Evolutionary conservation across 1,140 invertebrate genomes (phyloP).

Genomic region (Andricus grossulariae): DNA sequence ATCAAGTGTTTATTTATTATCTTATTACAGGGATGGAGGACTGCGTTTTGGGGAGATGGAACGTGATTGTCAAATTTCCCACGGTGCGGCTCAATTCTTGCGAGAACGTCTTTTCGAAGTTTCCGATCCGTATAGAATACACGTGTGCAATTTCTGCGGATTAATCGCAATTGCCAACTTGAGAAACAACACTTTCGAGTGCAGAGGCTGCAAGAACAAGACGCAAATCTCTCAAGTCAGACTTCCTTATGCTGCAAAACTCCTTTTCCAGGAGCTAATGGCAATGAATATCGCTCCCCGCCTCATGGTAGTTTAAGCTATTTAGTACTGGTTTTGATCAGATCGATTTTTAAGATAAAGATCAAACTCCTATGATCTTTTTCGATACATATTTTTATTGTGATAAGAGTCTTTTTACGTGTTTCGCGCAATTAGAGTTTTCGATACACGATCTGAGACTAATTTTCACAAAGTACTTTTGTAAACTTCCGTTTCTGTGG

Average conservation of each 20-base stretch:
- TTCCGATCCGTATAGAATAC: slow-evolving; percentile 57
- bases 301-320: slow-evolving; percentile 54
- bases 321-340: slow-evolving; percentile 10
- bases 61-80: slow-evolving; percentile 61
- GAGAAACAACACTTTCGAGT: slow-evolving; percentile 56
- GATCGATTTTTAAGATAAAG: neutral
- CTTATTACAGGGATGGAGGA: slow-evolving; percentile 56
- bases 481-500: neutral
- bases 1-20: neutral
- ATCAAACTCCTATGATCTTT: neutral
- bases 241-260: slow-evolving; percentile 58
- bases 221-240: slow-evolving; percentile 59
- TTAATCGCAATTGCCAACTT: slow-evolving; percentile 60
- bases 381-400: neutral
- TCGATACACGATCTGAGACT: neutral
- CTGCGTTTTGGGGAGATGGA: slow-evolving; percentile 63
- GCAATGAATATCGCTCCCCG: slow-evolving; percentile 61
- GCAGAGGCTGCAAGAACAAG: slow-evolving; percentile 59
- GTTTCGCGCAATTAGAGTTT: neutral
- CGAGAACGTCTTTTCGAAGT: slow-evolving; percentile 59
- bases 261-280: slow-evolving; percentile 60
- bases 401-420: slow-evolving; percentile 7
- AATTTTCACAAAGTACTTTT: neutral
- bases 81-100: slow-evolving; percentile 58
- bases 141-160: slow-evolving; percentile 59